Conservation (phyloP, 2,113 vertebrate species). For the Sphyrna mokarran region DNA sequence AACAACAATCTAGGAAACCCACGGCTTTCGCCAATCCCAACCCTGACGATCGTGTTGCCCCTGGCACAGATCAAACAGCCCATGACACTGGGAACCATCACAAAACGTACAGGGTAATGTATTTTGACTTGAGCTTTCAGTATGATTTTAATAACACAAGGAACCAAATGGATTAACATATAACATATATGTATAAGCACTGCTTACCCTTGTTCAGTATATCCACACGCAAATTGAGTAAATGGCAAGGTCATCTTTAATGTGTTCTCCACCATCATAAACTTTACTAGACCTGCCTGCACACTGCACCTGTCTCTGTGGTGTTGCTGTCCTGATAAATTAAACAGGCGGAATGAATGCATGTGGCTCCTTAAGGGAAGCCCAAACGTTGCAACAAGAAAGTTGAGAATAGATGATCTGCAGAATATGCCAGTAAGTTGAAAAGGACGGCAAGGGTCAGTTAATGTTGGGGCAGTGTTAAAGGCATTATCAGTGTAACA, state of each 20-base stretch:
- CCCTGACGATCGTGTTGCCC: slow-evolving; percentile 78
- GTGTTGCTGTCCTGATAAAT: not conserved
- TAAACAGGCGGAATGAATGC: not conserved
- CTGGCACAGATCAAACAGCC: slow-evolving; percentile 96
- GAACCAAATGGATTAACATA: slow-evolving; percentile 19
- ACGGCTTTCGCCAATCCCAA: slow-evolving; percentile 81
- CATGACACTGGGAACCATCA: slow-evolving; percentile 93
- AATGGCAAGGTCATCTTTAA: not conserved
- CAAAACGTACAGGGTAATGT: slow-evolving; percentile 85
- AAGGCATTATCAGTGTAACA: not conserved
- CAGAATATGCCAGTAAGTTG: not conserved
- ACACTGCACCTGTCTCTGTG: not conserved
- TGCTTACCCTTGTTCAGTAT: not conserved
- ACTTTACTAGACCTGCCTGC: not conserved
- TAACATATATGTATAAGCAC: not conserved
- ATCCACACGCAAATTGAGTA: slow-evolving; percentile 7
- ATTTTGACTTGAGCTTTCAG: slow-evolving; percentile 27
- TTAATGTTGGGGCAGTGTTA: not conserved
- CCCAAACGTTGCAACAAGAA: not conserved
- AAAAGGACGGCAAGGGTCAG: not conserved
- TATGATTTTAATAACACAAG: slow-evolving; percentile 3
- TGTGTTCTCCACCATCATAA: not conserved
- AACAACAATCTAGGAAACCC: slow-evolving; percentile 94
- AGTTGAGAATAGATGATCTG: not conserved
- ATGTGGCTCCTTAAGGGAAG: not conserved